Conservation (phyloP, 1,140 invertebrate species). For the Drosophila pseudoobscura region DNA sequence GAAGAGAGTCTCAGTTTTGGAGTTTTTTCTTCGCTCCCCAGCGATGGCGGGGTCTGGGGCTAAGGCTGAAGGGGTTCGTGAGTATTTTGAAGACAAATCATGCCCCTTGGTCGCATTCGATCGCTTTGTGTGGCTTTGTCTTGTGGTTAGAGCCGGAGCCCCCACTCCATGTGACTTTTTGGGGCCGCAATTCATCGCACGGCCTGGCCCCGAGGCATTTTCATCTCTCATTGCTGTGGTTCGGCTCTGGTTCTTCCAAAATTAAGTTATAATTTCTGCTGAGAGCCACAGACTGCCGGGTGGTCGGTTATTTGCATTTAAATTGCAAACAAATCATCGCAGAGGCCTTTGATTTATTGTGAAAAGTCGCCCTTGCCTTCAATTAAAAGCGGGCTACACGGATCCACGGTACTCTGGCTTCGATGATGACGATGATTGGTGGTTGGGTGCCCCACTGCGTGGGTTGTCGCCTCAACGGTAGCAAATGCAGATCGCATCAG, state of each 20-base stretch:
- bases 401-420: background rate
- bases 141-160: conserved; percentile 36
- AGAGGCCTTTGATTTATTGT: conserved; percentile 68
- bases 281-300: conserved; percentile 31
- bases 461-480: background rate
- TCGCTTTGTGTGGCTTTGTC: conserved; percentile 72
- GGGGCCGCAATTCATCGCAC: conserved; percentile 47
- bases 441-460: background rate
- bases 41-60: background rate
- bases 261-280: conserved; percentile 78
- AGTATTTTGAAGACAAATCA: conserved; percentile 76
- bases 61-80: conserved; percentile 8
- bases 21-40: conserved; percentile 20
- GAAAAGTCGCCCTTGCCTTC: conserved; percentile 54
- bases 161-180: conserved; percentile 2
- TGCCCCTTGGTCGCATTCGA: conserved; percentile 57
- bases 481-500: no score
- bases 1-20: conserved; percentile 17
- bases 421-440: background rate
- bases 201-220: conserved; percentile 53
- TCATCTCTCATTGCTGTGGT: conserved; percentile 37
- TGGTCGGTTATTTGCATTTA: conserved; percentile 80
- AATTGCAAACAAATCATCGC: conserved; percentile 79
- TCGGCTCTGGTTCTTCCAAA: conserved; percentile 53
- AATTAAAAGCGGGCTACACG: conserved; percentile 56